phyloP scores from a whole-genome alignment of 2,888 invertebrate species.

The Tiliacea citrago region DNA sequence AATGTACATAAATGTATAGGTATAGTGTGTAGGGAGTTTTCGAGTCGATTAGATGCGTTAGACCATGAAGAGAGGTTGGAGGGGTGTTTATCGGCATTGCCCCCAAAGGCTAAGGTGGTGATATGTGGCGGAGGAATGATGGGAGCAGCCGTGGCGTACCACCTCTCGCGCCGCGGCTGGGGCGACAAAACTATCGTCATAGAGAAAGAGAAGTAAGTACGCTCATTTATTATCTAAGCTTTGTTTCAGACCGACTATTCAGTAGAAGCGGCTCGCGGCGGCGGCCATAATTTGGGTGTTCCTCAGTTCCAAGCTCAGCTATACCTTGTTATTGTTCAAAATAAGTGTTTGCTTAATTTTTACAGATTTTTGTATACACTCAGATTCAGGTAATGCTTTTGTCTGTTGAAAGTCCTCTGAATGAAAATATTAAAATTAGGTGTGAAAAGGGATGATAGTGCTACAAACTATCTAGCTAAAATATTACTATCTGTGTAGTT shows the following conservation, averaged over 20 bases:
- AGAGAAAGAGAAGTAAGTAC: constrained; percentile 94
- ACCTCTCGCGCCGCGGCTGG: constrained; percentile 96
- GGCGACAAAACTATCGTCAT: constrained; percentile 95
- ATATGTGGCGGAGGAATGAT: constrained; percentile 98
- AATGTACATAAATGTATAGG: constrained; percentile 59
- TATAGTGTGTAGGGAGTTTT: constrained; percentile 67
- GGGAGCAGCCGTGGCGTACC: constrained; percentile 98
- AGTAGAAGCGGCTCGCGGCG: neutral
- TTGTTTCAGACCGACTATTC: neutral
- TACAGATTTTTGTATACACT: neutral
- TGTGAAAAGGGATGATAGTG: neutral
- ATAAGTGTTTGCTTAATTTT: neutral
- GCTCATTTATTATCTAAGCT: constrained; percentile 7
- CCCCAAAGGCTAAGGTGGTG: constrained; percentile 92
- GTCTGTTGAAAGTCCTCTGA: neutral
- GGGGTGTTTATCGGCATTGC: constrained; percentile 79
- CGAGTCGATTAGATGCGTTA: constrained; percentile 76
- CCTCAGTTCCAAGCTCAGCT: neutral
- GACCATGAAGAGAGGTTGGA: constrained; percentile 81
- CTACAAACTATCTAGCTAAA: neutral
- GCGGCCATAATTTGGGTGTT: neutral
- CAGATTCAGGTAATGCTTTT: neutral
- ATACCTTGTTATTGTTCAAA: neutral
- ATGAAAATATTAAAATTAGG: neutral
- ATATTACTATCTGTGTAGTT: neutral